Evolutionary conservation across 1,140 invertebrate genomes (phyloP).

Genomic region (Drosophila serrata): DNA sequence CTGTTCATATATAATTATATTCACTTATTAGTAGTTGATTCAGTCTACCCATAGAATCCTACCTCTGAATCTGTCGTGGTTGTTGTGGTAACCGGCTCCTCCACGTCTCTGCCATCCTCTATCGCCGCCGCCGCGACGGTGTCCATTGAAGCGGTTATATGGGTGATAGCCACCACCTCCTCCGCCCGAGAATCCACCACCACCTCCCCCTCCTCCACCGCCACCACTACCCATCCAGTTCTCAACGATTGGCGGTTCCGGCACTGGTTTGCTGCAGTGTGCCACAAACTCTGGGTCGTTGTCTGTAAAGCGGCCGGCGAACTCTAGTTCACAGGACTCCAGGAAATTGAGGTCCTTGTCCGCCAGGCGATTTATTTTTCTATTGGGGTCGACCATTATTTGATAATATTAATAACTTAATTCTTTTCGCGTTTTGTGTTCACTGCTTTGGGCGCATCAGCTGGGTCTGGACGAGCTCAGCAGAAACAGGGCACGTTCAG

Average conservation of each 20-base stretch:
- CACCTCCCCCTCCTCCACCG: constrained; percentile 15
- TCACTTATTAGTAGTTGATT: background rate
- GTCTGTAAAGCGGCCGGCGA: constrained; percentile 86
- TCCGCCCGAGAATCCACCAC: constrained; percentile 12
- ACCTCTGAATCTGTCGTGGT: constrained; percentile 56
- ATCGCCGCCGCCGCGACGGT: constrained; percentile 58
- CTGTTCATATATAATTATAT: constrained; percentile 14
- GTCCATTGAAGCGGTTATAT: constrained; percentile 63
- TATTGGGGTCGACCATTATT: constrained; percentile 83
- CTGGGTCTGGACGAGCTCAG: background rate
- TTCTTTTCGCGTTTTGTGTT: background rate
- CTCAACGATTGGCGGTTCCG: constrained; percentile 86
- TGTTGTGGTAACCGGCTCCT: constrained; percentile 48
- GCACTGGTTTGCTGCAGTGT: constrained; percentile 73
- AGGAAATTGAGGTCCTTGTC: constrained; percentile 86
- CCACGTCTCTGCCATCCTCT: constrained; percentile 59
- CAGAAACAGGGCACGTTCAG: background rate
- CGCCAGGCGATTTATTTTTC: constrained; percentile 84
- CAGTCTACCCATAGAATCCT: background rate
- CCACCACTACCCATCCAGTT: constrained; percentile 85
- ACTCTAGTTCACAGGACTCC: constrained; percentile 86
- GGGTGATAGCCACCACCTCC: constrained; percentile 31
- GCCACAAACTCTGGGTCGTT: constrained; percentile 86
- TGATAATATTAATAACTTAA: constrained; percentile 3
- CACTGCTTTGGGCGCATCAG: constrained; percentile 1